Evolutionary conservation across 2,113 vertebrate species (phyloP).

Genomic region (Brevimyrus niger): DNA sequence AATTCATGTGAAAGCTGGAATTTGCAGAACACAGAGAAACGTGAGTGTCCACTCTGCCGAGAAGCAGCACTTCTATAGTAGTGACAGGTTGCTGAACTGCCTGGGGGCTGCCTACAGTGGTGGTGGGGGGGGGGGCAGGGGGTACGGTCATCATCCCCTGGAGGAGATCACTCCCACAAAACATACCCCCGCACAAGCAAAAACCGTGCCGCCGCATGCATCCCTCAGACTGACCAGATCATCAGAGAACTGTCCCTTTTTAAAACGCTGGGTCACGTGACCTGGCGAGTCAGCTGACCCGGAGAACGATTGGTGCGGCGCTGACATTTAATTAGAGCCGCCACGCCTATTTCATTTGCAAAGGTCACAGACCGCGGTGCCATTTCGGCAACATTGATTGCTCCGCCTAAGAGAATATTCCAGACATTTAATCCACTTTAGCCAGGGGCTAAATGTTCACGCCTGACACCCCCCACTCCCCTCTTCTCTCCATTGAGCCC

Average conservation of each 20-base stretch:
- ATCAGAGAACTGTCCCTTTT: neutral
- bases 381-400: constrained; percentile 31
- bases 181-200: neutral
- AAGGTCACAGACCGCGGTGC: constrained; percentile 20
- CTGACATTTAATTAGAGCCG: constrained; percentile 21
- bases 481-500: constrained; percentile 32
- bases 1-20: neutral
- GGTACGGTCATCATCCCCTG: neutral
- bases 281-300: neutral
- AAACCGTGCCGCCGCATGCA: neutral
- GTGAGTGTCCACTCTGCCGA: neutral
- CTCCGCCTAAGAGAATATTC: neutral
- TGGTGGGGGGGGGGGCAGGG: neutral
- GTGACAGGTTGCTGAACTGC: neutral
- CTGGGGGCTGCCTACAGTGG: neutral
- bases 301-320: neutral
- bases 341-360: constrained; percentile 6
- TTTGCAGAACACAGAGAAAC: neutral
- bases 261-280: neutral
- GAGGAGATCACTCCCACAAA: neutral
- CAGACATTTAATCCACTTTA: constrained; percentile 28
- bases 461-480: neutral
- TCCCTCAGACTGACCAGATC: neutral
- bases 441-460: constrained; percentile 22
- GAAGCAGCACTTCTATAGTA: neutral